Conservation (phyloP, 1,140 invertebrate species). For the Ylistrum balloti region DNA sequence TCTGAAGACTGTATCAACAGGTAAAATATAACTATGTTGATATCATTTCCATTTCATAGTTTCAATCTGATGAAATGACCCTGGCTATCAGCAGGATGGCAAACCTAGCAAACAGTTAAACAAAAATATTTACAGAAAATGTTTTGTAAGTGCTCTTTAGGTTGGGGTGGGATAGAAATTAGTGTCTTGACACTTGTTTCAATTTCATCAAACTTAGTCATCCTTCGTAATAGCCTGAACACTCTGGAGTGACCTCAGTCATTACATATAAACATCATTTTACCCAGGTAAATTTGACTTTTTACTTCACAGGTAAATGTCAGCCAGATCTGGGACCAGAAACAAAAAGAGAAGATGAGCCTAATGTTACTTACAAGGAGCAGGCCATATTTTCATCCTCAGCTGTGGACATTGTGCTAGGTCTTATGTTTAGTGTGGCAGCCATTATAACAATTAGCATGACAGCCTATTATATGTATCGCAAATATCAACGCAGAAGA, state of each 20-base stretch:
- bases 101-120: no score
- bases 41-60: neutral
- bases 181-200: no score
- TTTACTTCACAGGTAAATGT: neutral
- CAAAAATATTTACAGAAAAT: no score
- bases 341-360: neutral
- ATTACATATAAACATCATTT: no score
- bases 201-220: no score
- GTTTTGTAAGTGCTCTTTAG: no score
- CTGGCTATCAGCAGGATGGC: no score
- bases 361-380: neutral
- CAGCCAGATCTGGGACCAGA: neutral
- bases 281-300: no score
- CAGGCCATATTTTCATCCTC: neutral
- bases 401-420: neutral
- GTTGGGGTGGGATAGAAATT: no score
- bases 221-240: no score
- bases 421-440: constrained; percentile 8
- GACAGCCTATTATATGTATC: constrained; percentile 26
- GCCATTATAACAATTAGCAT: neutral
- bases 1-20: neutral
- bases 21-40: neutral
- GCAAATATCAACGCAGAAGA: constrained; percentile 25
- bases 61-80: no score
- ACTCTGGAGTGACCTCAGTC: no score